Evolutionary conservation across 2,888 invertebrate genomes (phyloP), one percentile per base, ranked within the genome.

Genomic region (Tetranychus piercei): DNA sequence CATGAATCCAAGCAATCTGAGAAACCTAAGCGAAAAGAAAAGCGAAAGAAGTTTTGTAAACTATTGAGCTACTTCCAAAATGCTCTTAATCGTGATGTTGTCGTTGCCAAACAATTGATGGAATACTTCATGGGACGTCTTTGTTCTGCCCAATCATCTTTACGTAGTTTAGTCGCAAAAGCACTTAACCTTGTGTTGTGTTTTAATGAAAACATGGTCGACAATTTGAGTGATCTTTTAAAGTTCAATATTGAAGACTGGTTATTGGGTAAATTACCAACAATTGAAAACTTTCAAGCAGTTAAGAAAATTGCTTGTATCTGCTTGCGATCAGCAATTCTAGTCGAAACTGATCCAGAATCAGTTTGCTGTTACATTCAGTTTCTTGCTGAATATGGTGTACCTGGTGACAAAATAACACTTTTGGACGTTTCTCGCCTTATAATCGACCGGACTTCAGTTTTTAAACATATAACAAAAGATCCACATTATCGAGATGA

Each of bases 91-190:
- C 78, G 79, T 73, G 81, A 82, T 76, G 79, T 80, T 20, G 79
- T 80, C 75, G 85, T 89, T 64, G 90, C 92, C 71, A 88, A 89
- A 77, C 94, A 94, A 80, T 90, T 93, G 73, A 84, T 95, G 74
- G 91, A 91, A 81, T 95, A 95, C 84, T 91, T 95, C 82, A 85
- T 93, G 80, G 86, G 91, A 79, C 84, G 94, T 44, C 85, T 95
- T 20, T 89, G 91, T 74, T 93, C 93, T 44, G 87, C 89, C 74
- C 90, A 91, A 79, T 88, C 89, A 69, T 85, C 87, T 70, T 90
- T 90, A 43, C 84, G 95, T 64, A 85, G 87, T 6, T 88, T 90
- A 76, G 94, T 94, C 0, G 88, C 88, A 71, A 83, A 82, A 81
- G 83, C 82, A 7, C 45, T 76, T 4, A 71, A 73, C 43, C 11